Evolutionary conservation across 1,140 invertebrate species (phyloP), one percentile per base, ranked within the genome.

Genomic region (Calephelis nemesis): DNA sequence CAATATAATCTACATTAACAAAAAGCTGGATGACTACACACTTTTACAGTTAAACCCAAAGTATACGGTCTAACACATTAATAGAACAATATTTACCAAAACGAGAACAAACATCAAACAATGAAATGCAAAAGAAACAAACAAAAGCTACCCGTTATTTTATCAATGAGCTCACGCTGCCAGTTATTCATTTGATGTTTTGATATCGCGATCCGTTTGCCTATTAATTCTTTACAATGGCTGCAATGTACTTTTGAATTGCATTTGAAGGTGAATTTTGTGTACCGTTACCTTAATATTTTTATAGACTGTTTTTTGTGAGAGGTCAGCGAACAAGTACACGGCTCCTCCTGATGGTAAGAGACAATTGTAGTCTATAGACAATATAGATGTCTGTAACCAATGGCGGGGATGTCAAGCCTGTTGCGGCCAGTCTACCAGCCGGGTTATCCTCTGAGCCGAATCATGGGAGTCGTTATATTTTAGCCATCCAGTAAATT

Each of bases 101-200:
- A 64, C 54, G 19, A 13, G 52, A 52, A 65, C 63, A 54, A 72
- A 72, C 48, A 72, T 60, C 47, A 67, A 48, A 68, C 64, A 68
- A 72, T 72, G 62, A 64, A 47, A 72, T 67, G 47, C 68, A 68
- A 65, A 68, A 71, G 67, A 70, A 69, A 74, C 63, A 58, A 58
- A 65, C 65, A 69, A 69, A 73, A 70, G 63, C 58, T 70, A 52
- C 60, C 84, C 81, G 80, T 81, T 87, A 85, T 82, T 85, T 68
- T 78, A 68, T 79, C 74, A 85, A 87, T 87, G 74, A 76, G 79
- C 76, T 81, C 73, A 81, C 76, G 81, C 74, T 84, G 79, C 76
- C 78, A 80, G 58, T 67, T 85, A 82, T 85, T 83, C 82, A 87
- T 85, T 87, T 76, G 73, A 81, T 84, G 79, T 88, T 87, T 79